These are phyloP conservation scores for Temnothorax longispinosus DNA, from an alignment of 1,140 invertebrate genomes.

Conservation along the genomic window DNA sequence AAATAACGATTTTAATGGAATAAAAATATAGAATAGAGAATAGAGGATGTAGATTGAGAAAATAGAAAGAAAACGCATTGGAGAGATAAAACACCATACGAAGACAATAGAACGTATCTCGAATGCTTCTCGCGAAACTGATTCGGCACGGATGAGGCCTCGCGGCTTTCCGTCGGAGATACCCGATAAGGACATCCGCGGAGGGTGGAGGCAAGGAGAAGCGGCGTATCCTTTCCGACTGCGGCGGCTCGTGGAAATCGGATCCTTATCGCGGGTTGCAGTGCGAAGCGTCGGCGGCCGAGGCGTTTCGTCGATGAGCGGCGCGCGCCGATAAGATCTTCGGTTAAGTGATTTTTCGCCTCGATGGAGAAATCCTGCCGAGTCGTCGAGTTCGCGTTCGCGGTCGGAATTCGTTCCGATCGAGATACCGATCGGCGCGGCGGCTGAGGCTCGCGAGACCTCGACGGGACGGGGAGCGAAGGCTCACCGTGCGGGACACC, in stretches of 20 bases:
- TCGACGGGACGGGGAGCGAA: not conserved
- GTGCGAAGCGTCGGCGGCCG: conserved; percentile 56
- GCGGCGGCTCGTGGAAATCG: conserved; percentile 67
- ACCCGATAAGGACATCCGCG: conserved; percentile 64
- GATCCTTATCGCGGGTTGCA: conserved; percentile 69
- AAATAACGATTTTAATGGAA: not conserved
- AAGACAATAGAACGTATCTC: conserved; percentile 32
- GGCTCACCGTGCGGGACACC: conserved; percentile 16
- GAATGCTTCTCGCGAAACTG: conserved; percentile 53
- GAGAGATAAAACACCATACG: not conserved
- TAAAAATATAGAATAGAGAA: not conserved
- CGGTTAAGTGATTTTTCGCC: conserved; percentile 75
- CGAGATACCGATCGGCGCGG: conserved; percentile 54
- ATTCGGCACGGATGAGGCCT: conserved; percentile 63
- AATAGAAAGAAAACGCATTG: not conserved
- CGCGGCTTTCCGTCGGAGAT: conserved; percentile 68
- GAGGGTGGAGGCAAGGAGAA: not conserved
- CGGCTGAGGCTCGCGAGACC: conserved; percentile 1
- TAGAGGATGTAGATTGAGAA: not conserved
- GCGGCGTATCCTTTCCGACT: conserved; percentile 60
- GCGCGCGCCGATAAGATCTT: conserved; percentile 66
- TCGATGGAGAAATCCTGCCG: conserved; percentile 57
- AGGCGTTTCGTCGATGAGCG: conserved; percentile 64
- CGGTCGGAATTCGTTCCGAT: conserved; percentile 70
- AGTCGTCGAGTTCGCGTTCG: conserved; percentile 59